Percentiles rank a stretch among this genome's conserved stretches.
These are phyloP conservation scores for Podabrus alpinus DNA, from an alignment of 2,888 invertebrate genomes.

Conservation along the genomic window DNA sequence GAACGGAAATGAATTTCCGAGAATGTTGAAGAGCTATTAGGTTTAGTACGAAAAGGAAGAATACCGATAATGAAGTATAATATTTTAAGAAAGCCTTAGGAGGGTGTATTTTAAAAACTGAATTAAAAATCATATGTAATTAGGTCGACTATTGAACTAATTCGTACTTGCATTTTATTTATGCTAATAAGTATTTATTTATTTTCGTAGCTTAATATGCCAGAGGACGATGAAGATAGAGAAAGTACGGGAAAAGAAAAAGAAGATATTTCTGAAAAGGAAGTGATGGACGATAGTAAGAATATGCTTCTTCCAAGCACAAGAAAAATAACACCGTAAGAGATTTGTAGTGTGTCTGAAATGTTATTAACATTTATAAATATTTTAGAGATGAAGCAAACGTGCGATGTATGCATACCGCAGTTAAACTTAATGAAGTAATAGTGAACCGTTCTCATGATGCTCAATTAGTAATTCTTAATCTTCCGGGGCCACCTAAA, in stretches of 20 bases:
- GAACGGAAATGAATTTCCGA: too few relatives aligned
- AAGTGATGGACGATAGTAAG: slow-evolving; percentile 45
- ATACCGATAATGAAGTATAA: too few relatives aligned
- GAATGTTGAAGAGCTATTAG: too few relatives aligned
- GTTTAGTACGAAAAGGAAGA: too few relatives aligned
- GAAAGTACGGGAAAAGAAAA: slow-evolving; percentile 53
- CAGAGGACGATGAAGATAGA: slow-evolving; percentile 51
- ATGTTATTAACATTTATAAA: neutral
- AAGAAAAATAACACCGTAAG: slow-evolving; percentile 69
- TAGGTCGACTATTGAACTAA: too few relatives aligned
- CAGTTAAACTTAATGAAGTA: slow-evolving; percentile 96
- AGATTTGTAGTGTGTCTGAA: neutral
- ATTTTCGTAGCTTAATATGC: slow-evolving; percentile 43
- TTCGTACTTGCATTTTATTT: too few relatives aligned
- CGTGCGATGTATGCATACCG: slow-evolving; percentile 98
- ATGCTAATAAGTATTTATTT: neutral
- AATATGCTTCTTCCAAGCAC: slow-evolving; percentile 54
- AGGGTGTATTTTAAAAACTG: too few relatives aligned
- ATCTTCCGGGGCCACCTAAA: slow-evolving; percentile 95
- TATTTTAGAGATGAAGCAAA: slow-evolving; percentile 83
- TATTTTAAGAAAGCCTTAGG: too few relatives aligned
- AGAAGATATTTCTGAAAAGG: slow-evolving; percentile 54
- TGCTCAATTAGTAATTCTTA: slow-evolving; percentile 96
- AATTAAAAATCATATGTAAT: too few relatives aligned
- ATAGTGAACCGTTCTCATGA: slow-evolving; percentile 96